A percentile compares a stretch with the other conserved stretches of the same genome.
These are phyloP conservation scores for Ectemnius continuus DNA, from an alignment of 2,888 invertebrate genomes.

Conservation along the genomic window DNA sequence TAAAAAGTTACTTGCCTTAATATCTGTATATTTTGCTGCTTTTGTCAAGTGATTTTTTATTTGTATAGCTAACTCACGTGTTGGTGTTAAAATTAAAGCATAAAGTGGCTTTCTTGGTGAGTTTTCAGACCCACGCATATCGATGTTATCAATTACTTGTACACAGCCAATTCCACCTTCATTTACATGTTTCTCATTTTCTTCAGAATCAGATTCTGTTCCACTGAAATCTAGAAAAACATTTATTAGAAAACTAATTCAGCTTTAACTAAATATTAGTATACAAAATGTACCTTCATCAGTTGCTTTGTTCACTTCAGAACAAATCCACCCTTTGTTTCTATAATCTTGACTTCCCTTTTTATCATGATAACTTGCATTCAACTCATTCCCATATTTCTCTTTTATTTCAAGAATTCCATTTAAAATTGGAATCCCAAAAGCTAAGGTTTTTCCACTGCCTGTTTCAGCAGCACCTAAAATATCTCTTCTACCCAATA, in stretches of 20 bases:
- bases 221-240: constrained; percentile 9
- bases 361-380: neutral
- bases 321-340: constrained; percentile 62
- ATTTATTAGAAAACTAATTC: constrained; percentile 3
- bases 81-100: constrained; percentile 95
- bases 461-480: constrained; percentile 99
- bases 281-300: constrained; percentile 9
- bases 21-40: constrained; percentile 89
- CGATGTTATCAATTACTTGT: constrained; percentile 80
- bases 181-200: constrained; percentile 62
- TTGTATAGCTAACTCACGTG: constrained; percentile 97
- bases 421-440: constrained; percentile 94
- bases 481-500: constrained; percentile 93
- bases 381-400: constrained; percentile 60
- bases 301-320: constrained; percentile 27
- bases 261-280: neutral
- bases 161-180: constrained; percentile 80
- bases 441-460: constrained; percentile 98
- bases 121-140: constrained; percentile 71
- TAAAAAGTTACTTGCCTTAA: constrained; percentile 76
- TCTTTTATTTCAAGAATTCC: constrained; percentile 88
- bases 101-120: constrained; percentile 81
- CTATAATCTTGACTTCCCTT: constrained; percentile 7
- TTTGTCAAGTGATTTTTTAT: constrained; percentile 91
- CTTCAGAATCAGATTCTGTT: constrained; percentile 75